Evolutionary conservation across 2,888 invertebrate species (phyloP), one percentile per base, ranked within the genome.

Genomic region (Heterodera filipjevi): DNA sequence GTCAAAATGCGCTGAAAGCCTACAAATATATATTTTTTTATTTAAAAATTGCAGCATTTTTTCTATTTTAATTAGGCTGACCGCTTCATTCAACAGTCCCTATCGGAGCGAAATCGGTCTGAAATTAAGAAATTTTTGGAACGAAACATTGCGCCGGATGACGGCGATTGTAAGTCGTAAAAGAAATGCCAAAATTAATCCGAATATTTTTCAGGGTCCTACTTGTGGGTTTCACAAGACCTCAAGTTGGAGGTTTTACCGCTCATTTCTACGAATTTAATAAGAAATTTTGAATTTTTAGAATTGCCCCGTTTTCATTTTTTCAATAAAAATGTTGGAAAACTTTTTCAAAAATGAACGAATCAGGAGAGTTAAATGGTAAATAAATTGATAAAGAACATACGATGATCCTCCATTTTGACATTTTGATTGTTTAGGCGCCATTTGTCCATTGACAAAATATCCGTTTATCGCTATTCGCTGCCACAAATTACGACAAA

Each of bases 401-500:
- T n/a, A n/a, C n/a, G n/a, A n/a, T n/a, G n/a, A n/a, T n/a, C n/a
- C n/a, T n/a, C n/a, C n/a, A n/a, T n/a, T n/a, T n/a, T n/a, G n/a
- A n/a, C n/a, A n/a, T n/a, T n/a, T n/a, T 70, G 32, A 44, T n/a
- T 70, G 22, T 8, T 70, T 22, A 72, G 84, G 84, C 76, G 84
- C 16, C 84, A 83, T 72, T 53, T 80, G 39, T 83, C 83, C 27
- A 39, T 79, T 22, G 84, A 81, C 46, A 70, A 73, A 33, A 78
- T 83, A 14, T 79, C 79, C 59, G 78, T 83, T 46, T 83, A 83
- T 66, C 82, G 82, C 32, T 83, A 83, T 72, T 85, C 84, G 27
- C 81, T 83, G 32, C 83, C 83, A 8, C 78, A 83, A 19, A 85
- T 83, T 32, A 83, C 84, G 10, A 85, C 83, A 14, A 85, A 85